phyloP scores from a whole-genome alignment of 2,113 vertebrate genomes.

The Sterrhoptilus dennistouni region DNA sequence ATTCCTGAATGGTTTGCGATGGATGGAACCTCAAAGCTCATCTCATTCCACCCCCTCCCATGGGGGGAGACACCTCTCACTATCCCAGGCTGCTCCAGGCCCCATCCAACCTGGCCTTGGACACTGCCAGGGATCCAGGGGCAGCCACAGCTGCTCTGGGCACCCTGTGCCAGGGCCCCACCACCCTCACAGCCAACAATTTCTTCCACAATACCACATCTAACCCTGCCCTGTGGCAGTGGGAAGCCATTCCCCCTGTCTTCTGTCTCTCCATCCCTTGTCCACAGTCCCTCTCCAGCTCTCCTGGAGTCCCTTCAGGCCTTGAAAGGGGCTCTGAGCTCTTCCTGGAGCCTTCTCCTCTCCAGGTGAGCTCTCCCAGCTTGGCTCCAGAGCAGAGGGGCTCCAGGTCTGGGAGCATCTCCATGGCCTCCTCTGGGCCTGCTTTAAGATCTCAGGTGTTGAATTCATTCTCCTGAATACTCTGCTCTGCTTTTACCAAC shows the following conservation, averaged over 20 bases:
- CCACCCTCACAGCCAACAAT: accelerated
- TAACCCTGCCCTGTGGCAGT: accelerated
- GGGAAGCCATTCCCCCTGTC: background rate
- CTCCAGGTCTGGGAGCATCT: background rate
- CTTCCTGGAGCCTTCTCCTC: background rate
- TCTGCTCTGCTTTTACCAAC: background rate
- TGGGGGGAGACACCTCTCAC: background rate
- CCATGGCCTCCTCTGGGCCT: accelerated
- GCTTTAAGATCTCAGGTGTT: background rate
- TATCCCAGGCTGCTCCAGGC: background rate
- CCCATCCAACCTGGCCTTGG: accelerated
- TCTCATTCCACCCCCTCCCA: background rate
- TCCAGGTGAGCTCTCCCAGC: background rate
- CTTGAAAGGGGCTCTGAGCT: accelerated
- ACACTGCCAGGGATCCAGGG: background rate
- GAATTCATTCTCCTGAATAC: background rate
- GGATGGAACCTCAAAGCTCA: background rate
- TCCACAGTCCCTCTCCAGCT: background rate
- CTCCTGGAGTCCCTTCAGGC: background rate
- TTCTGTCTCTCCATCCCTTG: background rate
- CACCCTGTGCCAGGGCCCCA: accelerated
- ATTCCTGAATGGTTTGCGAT: background rate
- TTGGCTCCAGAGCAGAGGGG: background rate
- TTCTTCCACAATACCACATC: background rate
- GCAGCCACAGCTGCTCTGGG: accelerated